These are phyloP conservation scores for Phycodurus eques DNA, from an alignment of 2,113 vertebrate genomes.

Conservation along the genomic window DNA sequence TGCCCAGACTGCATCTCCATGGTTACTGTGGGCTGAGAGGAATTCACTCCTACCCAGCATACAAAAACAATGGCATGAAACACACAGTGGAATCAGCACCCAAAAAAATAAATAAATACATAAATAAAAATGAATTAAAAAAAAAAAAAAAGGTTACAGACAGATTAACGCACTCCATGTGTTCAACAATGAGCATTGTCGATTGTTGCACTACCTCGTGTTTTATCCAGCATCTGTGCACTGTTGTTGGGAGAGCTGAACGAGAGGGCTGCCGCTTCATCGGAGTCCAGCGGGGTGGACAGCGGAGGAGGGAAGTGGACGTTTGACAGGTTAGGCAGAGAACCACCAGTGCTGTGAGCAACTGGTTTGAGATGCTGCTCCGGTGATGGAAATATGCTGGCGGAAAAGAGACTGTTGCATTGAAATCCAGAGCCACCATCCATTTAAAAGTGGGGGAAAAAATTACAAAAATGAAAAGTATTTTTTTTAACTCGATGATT, in stretches of 20 bases:
- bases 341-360: slow-evolving; percentile 89
- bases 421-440: neutral
- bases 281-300: slow-evolving; percentile 87
- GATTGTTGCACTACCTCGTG: slow-evolving; percentile 55
- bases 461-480: neutral
- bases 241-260: slow-evolving; percentile 79
- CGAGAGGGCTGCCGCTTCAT: slow-evolving; percentile 77
- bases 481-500: too few species aligned
- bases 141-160: neutral
- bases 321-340: slow-evolving; percentile 93
- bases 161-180: neutral
- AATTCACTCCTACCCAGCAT: slow-evolving; percentile 75
- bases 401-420: slow-evolving; percentile 12
- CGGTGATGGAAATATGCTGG: slow-evolving; percentile 89
- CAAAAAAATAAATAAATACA: neutral
- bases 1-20: slow-evolving; percentile 77
- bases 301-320: slow-evolving; percentile 97
- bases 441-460: neutral
- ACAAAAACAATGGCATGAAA: slow-evolving; percentile 18
- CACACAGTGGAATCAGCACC: slow-evolving; percentile 12
- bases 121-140: too few species aligned
- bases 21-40: slow-evolving; percentile 69
- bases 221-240: slow-evolving; percentile 79
- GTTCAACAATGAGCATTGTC: neutral
- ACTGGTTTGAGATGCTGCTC: slow-evolving; percentile 91